These are phyloP conservation scores for Donacobius atricapilla DNA, from an alignment of 2,113 vertebrate species.

Conservation along the genomic window DNA sequence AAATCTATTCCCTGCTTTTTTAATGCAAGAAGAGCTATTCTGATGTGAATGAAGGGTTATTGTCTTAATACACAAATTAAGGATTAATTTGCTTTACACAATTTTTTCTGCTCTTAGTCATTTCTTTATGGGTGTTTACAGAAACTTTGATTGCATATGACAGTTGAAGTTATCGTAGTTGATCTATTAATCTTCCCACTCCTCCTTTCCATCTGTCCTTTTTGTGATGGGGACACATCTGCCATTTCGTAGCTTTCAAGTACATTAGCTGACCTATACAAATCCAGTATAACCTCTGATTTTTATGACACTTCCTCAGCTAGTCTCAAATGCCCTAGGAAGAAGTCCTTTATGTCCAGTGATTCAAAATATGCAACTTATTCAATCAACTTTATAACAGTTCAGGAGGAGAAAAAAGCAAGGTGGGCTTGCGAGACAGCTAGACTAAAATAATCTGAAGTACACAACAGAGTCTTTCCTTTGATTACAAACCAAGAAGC, in stretches of 20 bases:
- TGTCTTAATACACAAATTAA: background rate
- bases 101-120: background rate
- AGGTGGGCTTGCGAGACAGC: fast-evolving
- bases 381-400: background rate
- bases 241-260: background rate
- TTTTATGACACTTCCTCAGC: background rate
- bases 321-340: background rate
- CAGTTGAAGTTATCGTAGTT: background rate
- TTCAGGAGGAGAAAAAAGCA: background rate
- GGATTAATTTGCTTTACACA: background rate
- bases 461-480: background rate
- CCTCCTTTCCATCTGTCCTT: background rate
- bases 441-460: background rate
- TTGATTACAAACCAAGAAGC: background rate
- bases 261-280: background rate
- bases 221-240: background rate
- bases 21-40: background rate
- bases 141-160: background rate
- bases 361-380: background rate
- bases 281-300: background rate
- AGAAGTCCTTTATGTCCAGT: background rate
- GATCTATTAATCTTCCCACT: background rate
- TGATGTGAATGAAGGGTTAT: background rate
- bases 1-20: background rate
- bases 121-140: background rate